Evolutionary conservation across 2,888 invertebrate genomes (phyloP), one percentile per base, ranked within the genome.

Genomic region (Seladonia tumulorum): DNA sequence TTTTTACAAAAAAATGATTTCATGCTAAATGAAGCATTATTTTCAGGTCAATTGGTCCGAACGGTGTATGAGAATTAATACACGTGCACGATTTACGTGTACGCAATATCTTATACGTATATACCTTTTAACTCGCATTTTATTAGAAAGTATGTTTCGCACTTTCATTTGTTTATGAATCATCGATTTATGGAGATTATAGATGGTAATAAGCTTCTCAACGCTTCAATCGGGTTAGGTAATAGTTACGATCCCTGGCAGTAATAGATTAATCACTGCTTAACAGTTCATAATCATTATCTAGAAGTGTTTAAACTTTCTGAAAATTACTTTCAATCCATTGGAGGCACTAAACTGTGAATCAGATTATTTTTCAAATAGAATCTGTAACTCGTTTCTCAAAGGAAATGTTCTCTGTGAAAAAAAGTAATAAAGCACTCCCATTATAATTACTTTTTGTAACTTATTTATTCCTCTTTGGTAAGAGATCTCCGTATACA

Each of bases 371-470:
- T 45, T 2, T 47, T 22, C 12, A 16, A 47, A 7, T 16, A 45
- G 63, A 16, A 70, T 29, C 22, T 22, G 42, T 81, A 29, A 63
- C 63, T 29, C 16, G 8, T 63, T 53, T 72, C 29, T 22, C 1
- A 42, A 18, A 47, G 35, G 16, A 16, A n/a, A 68, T 60, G 14
- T 14, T 76, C 72, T 63, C 14, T 76, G 22, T 68, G 57, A 76
- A 47, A 12, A 12, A 57, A 74, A 60, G 76, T 42, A 49, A n/a
- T 71, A 18, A 53, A 71, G 12, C 29, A 57, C 35, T 39, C 42
- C 1, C 3, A 53, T 63, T 71, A 57, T 14, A 73, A 63, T 73
- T 57, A 75, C 84, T 76, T 35, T 35, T 39, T 22, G 18, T 39
- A 68, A 68, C 68, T 68, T 39, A 22, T 68, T 68, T 39, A 57